Percentiles rank a stretch among this genome's conserved stretches.
These are phyloP conservation scores for Morinoia aosen DNA, from an alignment of 2,888 invertebrate genomes.

Conservation along the genomic window DNA sequence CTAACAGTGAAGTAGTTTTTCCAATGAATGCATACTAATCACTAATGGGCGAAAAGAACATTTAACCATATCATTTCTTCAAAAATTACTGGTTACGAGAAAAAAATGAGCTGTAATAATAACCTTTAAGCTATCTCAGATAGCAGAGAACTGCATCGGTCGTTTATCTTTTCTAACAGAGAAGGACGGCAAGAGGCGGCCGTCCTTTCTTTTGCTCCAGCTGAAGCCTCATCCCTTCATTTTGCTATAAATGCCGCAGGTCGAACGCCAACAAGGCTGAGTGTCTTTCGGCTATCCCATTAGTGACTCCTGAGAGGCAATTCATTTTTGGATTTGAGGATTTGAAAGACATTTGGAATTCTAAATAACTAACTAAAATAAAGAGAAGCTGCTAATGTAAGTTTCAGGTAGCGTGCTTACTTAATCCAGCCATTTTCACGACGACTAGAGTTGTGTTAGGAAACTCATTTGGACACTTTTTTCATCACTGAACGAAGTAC, in stretches of 20 bases:
- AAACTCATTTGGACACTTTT: background rate
- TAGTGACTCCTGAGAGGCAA: background rate
- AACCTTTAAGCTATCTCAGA: background rate
- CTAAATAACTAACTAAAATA: background rate
- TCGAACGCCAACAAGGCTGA: background rate
- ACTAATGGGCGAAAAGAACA: background rate
- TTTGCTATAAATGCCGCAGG: background rate
- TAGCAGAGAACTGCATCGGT: background rate
- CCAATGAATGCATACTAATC: background rate
- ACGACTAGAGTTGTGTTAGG: background rate
- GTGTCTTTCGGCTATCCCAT: slow-evolving; percentile 3
- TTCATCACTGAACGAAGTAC: background rate
- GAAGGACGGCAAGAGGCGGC: background rate
- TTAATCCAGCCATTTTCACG: background rate
- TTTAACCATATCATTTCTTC: background rate
- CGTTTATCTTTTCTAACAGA: background rate
- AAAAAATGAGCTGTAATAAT: background rate
- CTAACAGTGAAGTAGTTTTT: background rate
- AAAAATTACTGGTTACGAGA: background rate
- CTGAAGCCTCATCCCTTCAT: background rate
- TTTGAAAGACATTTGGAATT: background rate
- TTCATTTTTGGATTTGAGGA: background rate
- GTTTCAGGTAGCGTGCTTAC: background rate
- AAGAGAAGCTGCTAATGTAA: background rate
- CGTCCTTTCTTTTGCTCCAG: background rate